Percentiles rank a stretch among this genome's conserved stretches.
These are phyloP conservation scores for Globia sparganii DNA, from an alignment of 2,888 invertebrate genomes.

Conservation along the genomic window DNA sequence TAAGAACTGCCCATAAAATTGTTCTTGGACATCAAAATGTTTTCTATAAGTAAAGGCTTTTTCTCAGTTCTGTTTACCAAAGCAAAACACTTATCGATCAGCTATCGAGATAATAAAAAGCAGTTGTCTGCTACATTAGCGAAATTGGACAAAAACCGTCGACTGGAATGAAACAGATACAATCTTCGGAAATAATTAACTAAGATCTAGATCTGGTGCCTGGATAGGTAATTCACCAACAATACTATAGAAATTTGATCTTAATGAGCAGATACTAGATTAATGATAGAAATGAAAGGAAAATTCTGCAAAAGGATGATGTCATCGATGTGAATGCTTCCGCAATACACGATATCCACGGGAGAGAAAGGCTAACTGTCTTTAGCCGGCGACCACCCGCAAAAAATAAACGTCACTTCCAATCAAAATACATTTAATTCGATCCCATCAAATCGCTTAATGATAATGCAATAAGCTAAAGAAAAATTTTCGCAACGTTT, in stretches of 20 bases:
- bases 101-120: conserved; percentile 40
- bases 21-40: not conserved
- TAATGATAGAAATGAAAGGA: conserved; percentile 3
- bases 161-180: conserved; percentile 16
- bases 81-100: conserved; percentile 27
- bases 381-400: conserved; percentile 21
- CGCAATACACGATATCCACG: conserved; percentile 7
- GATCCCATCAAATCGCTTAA: conserved; percentile 35
- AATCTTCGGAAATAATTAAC: conserved; percentile 21
- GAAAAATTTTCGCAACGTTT: conserved; percentile 43
- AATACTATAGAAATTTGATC: conserved; percentile 12
- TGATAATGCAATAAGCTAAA: conserved; percentile 32
- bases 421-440: conserved; percentile 38
- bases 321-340: conserved; percentile 20
- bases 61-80: conserved; percentile 5
- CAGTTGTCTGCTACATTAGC: conserved; percentile 39
- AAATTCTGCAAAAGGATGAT: not conserved
- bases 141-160: conserved; percentile 44
- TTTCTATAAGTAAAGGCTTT: conserved; percentile 5
- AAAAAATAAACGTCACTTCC: conserved; percentile 30
- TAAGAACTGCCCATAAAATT: not conserved
- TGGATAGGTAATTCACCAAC: not conserved
- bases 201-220: not conserved
- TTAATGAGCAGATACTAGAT: not conserved
- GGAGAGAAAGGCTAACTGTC: conserved; percentile 35